Percentiles rank a stretch among this genome's conserved stretches.
Conservation (phyloP, 2,113 vertebrate genomes). For the Campylorhamphus procurvoides region DNA sequence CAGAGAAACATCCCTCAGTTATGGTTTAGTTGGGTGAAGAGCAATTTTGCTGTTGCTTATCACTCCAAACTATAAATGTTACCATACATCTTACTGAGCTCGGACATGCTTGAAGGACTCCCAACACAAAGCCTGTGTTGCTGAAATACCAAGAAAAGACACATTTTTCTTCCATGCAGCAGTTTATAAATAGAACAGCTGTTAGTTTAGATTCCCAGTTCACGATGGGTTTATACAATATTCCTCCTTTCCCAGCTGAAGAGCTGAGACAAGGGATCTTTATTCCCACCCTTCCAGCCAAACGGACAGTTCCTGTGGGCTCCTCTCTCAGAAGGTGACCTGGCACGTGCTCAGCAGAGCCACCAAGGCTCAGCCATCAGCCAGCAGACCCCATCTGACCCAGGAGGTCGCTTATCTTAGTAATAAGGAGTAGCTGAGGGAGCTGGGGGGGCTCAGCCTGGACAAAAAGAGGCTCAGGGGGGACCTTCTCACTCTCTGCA, state of each 20-base stretch:
- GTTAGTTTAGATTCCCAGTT: neutral
- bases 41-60: neutral
- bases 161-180: neutral
- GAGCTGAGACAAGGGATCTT: slow-evolving; percentile 25
- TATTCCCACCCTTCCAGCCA: neutral
- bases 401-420: neutral
- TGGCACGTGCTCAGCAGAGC: neutral
- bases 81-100: slow-evolving; percentile 12
- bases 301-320: neutral
- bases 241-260: slow-evolving; percentile 7
- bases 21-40: neutral
- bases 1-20: slow-evolving; percentile 17
- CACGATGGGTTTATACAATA: neutral
- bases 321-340: neutral
- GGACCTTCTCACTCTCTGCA: neutral
- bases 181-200: slow-evolving; percentile 59
- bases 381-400: neutral
- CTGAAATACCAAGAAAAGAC: slow-evolving; percentile 19
- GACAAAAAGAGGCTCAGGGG: neutral
- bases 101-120: neutral
- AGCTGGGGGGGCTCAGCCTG: neutral
- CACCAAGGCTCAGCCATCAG: neutral
- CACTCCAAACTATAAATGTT: slow-evolving; percentile 21
- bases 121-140: slow-evolving; percentile 26
- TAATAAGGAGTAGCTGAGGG: neutral